Evolutionary conservation across 2,888 invertebrate genomes (phyloP).

Genomic region (Synergus itoensis): DNA sequence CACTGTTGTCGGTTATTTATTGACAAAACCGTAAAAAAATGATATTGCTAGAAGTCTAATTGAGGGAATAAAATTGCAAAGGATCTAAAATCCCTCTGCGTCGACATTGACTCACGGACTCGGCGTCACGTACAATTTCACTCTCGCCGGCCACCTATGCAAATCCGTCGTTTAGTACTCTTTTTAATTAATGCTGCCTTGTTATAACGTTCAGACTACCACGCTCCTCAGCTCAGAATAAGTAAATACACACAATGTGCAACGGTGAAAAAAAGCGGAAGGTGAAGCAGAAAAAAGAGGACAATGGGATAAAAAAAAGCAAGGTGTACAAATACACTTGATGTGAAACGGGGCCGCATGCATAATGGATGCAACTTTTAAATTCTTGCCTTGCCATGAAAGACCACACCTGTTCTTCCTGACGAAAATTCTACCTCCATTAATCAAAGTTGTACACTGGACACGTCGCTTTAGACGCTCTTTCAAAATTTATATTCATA

Average conservation of each 20-base stretch:
- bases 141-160: constrained; percentile 55
- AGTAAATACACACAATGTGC: constrained; percentile 58
- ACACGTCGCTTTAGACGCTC: constrained; percentile 4
- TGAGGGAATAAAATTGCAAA: constrained; percentile 10
- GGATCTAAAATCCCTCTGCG: constrained; percentile 27
- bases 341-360: constrained; percentile 64
- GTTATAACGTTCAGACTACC: constrained; percentile 55
- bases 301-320: constrained; percentile 46
- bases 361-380: constrained; percentile 65
- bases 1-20: too few species aligned
- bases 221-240: constrained; percentile 53
- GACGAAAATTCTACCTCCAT: constrained; percentile 31
- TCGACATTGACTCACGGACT: constrained; percentile 50
- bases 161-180: constrained; percentile 61
- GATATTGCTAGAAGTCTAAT: not conserved
- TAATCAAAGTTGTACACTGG: constrained; percentile 11
- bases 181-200: constrained; percentile 63
- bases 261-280: constrained; percentile 26
- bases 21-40: too few species aligned
- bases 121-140: constrained; percentile 55
- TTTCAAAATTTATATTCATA: constrained; percentile 32
- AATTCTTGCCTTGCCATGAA: constrained; percentile 48
- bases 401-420: constrained; percentile 42
- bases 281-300: constrained; percentile 44
- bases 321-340: constrained; percentile 59